Evolutionary conservation across 1,140 invertebrate species (phyloP), one percentile per base, ranked within the genome.

Genomic region (Cyclargus thomasi): DNA sequence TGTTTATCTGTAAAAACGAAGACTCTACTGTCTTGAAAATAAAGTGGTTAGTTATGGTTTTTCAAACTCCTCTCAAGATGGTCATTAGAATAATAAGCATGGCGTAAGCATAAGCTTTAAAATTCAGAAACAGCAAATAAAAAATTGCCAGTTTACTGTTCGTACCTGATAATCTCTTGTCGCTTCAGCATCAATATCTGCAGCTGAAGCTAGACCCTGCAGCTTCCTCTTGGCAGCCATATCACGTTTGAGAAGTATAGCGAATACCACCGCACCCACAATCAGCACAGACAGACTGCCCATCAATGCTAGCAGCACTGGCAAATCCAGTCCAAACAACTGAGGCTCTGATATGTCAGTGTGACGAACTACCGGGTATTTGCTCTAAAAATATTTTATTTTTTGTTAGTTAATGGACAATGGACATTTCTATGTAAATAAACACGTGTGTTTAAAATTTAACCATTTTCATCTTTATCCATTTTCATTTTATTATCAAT

Each of bases 91-190:
- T 29, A 29, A 0, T 8, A 29, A 29, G 29, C 29, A 29, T 29
- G 5, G 29, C 8, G 29, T 29, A 29, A 29, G 29, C 29, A 29
- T 6, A 29, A 29, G 29, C 29, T 29, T 5, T 7, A 7, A 7
- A 29, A 29, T 29, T 29, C 29, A 29, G 29, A 29, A 29, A 4
- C 29, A 29, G 29, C 29, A 0, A 3, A 29, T 8, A 69, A 20
- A 11, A 39, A 18, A 57, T 16, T 57, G 17, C 1, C 57, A 7
- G 20, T 22, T 57, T 66, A 16, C 55, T 63, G n/a, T 35, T 53
- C 23, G 10, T 75, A 79, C 95, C 92, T 99, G 97, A 85, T 99
- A 99, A 76, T 99, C 97, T 78, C 97, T 96, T 57, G 95, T 97
- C 6, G 96, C 95, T 90, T 99, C 97, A 0, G 96, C 94, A 67